phyloP scores from a whole-genome alignment of 2,113 vertebrate species.

The Canis aureus region DNA sequence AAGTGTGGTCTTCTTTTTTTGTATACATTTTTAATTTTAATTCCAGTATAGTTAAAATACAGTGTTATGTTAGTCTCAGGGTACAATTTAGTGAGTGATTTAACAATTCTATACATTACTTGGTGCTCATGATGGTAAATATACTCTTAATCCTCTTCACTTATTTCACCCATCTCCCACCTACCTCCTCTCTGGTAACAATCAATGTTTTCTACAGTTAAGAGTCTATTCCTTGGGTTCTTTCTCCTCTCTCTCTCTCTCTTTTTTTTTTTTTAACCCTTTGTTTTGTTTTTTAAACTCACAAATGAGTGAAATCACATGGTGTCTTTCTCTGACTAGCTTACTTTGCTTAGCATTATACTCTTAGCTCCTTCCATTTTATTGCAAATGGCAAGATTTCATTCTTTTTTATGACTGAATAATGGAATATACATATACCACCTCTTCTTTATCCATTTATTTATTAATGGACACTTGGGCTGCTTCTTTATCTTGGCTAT shows the following conservation, averaged over 20 bases:
- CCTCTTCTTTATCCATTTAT: neutral
- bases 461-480: neutral
- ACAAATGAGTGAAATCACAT: neutral
- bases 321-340: neutral
- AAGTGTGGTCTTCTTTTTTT: neutral
- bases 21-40: neutral
- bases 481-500: neutral
- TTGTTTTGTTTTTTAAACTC: neutral
- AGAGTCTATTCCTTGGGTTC: neutral
- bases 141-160: neutral
- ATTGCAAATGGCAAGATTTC: neutral
- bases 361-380: neutral
- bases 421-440: neutral
- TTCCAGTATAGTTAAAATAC: neutral
- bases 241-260: neutral
- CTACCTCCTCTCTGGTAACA: neutral
- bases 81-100: neutral
- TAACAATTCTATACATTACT: neutral
- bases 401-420: neutral
- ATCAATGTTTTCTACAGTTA: neutral
- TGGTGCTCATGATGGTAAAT: neutral
- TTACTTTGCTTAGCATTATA: neutral
- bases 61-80: neutral
- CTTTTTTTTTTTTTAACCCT: neutral
- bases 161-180: neutral